phyloP scores from a whole-genome alignment of 2,113 vertebrate genomes.

The Mastomys natalensis region DNA sequence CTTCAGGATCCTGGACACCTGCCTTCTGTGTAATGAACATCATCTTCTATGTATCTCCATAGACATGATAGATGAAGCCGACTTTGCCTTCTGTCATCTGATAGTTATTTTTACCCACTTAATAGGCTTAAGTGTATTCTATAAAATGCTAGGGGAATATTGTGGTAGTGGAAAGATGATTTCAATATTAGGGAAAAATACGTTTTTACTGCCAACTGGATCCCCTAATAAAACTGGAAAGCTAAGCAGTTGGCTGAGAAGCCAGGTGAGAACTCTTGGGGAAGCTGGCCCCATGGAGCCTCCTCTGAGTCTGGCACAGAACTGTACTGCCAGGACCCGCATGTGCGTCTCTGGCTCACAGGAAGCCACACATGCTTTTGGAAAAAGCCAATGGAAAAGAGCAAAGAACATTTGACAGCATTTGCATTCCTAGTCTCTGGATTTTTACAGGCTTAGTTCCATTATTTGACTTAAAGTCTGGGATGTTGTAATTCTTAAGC shows the following conservation, averaged over 20 bases:
- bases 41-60: background rate
- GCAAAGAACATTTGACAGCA: conserved; percentile 23
- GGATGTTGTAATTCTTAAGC: background rate
- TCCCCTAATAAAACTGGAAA: conserved; percentile 69
- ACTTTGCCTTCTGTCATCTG: background rate
- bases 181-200: conserved; percentile 58
- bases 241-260: conserved; percentile 39
- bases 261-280: conserved; percentile 71
- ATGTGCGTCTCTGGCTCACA: conserved; percentile 58
- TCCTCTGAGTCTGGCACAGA: background rate
- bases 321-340: conserved; percentile 38
- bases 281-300: background rate
- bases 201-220: conserved; percentile 51
- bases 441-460: conserved; percentile 44
- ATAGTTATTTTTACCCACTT: conserved; percentile 26
- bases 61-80: background rate
- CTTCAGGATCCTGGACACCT: background rate
- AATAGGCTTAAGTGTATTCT: background rate
- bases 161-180: conserved; percentile 73
- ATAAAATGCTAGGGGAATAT: conserved; percentile 29
- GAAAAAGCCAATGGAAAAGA: conserved; percentile 57
- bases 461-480: background rate
- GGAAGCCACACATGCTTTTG: background rate
- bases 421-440: conserved; percentile 28
- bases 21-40: background rate